phyloP scores from a whole-genome alignment of 1,140 invertebrate genomes.

The Asobara japonica region DNA sequence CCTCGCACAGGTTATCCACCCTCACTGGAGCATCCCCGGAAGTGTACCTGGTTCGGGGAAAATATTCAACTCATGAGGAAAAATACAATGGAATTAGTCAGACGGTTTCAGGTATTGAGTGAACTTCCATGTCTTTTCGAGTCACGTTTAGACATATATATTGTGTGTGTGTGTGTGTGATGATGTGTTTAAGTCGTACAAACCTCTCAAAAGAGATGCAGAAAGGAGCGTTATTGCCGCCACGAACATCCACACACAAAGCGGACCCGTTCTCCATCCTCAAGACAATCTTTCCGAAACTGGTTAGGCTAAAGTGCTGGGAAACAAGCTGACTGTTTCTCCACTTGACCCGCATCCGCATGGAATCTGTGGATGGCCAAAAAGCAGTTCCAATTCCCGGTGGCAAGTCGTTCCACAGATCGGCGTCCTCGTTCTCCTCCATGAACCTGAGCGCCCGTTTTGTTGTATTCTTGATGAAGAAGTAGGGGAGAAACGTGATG shows the following conservation, averaged over 20 bases:
- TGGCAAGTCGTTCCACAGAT: constrained; percentile 83
- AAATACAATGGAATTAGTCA: too few relatives aligned
- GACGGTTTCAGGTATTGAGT: too few relatives aligned
- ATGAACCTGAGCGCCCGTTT: constrained; percentile 78
- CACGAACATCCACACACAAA: constrained; percentile 77
- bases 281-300: constrained; percentile 76
- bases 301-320: constrained; percentile 79
- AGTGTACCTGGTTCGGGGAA: background rate
- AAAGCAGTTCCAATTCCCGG: constrained; percentile 78
- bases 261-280: constrained; percentile 85
- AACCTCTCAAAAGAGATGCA: constrained; percentile 78
- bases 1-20: constrained; percentile 83
- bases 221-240: constrained; percentile 77
- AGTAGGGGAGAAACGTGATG: constrained; percentile 85
- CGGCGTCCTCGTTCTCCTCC: constrained; percentile 86
- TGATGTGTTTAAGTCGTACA: constrained; percentile 17
- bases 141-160: too few relatives aligned
- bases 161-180: too few relatives aligned
- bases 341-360: constrained; percentile 84
- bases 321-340: constrained; percentile 80
- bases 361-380: constrained; percentile 83
- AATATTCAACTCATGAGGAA: too few relatives aligned
- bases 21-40: constrained; percentile 80
- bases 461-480: constrained; percentile 82
- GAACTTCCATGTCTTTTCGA: too few relatives aligned